Conservation (phyloP, 2,113 vertebrate genomes). For the Vidua chalybeata region DNA sequence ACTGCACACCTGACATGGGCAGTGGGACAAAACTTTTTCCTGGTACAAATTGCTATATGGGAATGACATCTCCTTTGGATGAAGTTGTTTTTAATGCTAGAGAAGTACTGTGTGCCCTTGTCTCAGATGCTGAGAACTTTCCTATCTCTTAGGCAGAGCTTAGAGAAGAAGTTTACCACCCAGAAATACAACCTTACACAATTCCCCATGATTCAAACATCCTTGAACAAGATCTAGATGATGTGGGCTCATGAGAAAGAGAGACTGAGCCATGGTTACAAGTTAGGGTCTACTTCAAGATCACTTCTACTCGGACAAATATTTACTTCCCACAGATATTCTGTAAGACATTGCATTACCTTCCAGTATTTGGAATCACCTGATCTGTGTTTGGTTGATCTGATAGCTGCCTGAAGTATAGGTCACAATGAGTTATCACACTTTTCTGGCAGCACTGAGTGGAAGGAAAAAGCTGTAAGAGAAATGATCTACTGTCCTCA, state of each 20-base stretch:
- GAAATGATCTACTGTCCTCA: constrained; percentile 15
- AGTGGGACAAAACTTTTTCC: not conserved
- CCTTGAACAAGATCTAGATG: not conserved
- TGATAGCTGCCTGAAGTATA: not conserved
- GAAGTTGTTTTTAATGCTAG: not conserved
- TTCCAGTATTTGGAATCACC: not conserved
- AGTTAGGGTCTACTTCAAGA: not conserved
- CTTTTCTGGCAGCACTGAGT: constrained; percentile 11
- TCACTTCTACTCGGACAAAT: not conserved
- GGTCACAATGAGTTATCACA: constrained; percentile 34
- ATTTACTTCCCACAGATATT: constrained; percentile 11
- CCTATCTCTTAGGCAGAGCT: not conserved
- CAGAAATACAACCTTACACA: not conserved
- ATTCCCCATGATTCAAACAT: not conserved
- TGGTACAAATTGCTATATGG: not conserved
- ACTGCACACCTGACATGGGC: not conserved
- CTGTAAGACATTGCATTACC: not conserved
- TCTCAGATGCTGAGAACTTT: not conserved
- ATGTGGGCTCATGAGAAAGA: not conserved
- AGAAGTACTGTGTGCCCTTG: not conserved
- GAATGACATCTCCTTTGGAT: not conserved
- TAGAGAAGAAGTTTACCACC: not conserved
- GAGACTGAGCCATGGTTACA: not conserved
- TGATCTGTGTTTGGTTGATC: constrained; percentile 13
- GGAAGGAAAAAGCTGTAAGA: constrained; percentile 3